Evolutionary conservation across 1,140 invertebrate species (phyloP), one percentile per base, ranked within the genome.

Genomic region (Cataglyphis hispanica): DNA sequence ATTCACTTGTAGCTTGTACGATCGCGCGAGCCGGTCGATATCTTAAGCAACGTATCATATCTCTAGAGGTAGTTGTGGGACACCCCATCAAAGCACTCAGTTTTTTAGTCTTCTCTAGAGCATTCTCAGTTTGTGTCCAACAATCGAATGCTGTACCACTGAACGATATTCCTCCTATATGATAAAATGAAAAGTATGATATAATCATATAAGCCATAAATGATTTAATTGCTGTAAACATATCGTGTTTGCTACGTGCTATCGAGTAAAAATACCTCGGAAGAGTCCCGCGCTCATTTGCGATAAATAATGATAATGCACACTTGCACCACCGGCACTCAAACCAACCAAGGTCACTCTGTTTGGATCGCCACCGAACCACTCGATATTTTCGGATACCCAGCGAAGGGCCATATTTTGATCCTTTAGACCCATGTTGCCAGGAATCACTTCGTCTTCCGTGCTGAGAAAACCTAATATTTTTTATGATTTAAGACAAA

Each of bases 61-160:
- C 95, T 80, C 94, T 92, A 46, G 90, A 96, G 70, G 93, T 95
- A 50, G 90, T 76, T 16, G 95, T 96, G 0, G 96, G 96, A 92
- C 98, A 98, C 85, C 97, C 97, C 1, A 98, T 94, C 5, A 96
- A 94, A 2, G 93, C 90, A 0, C 96, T 97, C 3, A 98, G 92
- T 85, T 96, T 95, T 63, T 96, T 95, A 0, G 98, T 96, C 90
- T 98, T 98, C 85, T 97, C 95, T 2, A 95, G 92, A 0, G 97
- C 95, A 53, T 97, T 96, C 90, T 97, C 95, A 1, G 96, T 95
- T 56, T 97, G 95, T 0, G 97, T 96, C 98, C 97, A 98, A 2
- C 96, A 96, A 88, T 96, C 94, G 1, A 98, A 93, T 5, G 96
- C 96, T 16, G 97, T 97, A 0, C 98, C 98, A 91, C 98, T 98